Base-by-base conservation (phyloP, 2,888 invertebrate species). In the Drosophila maculinotata region DNA sequence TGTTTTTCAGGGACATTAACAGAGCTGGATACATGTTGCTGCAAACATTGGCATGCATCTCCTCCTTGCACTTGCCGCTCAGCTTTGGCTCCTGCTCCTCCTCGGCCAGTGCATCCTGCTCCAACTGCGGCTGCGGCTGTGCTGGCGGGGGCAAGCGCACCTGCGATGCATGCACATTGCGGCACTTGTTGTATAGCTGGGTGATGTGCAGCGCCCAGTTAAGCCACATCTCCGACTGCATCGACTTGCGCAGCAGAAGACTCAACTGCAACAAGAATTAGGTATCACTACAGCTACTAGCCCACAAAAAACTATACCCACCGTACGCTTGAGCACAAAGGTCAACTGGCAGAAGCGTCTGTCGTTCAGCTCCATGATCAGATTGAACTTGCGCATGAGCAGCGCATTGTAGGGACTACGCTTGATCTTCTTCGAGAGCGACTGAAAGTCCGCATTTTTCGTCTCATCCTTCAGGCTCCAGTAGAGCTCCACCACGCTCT, bases 1-100 rank as follows among this genome's bases (percentile, higher is more conserved):
- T 93, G 71, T 94, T 94, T 89, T 95, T 94, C 12, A 95, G 92
- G 48, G 95, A 95, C 79, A 95, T 94, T 35, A 95, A 92, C 48
- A 95, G 92, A 54, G 93, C 93, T 0, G 97, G 95, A 85, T 95
- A 96, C 10, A 95, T 95, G 86, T 96, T 96, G 81, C 95, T 95
- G 89, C 95, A 95, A 26, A 95, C 89, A 72, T 91, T 89, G 28
- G 90, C 89, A 52, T 89, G 90, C 38, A 88, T 74, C 53, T 76
- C 78, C 54, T 82, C 76, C 52, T 87, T 87, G 28, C 79, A 62
- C 15, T 60, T 63, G 3, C 70, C 57, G 6, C 67, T 64, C 6
- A 53, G 7, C 36, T 64, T 72, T 12, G 57, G 81, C 62, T 72
- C 86, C 20, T 56, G 42, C 3, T 72, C 81, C 9, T 45, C 48